phyloP scores from a whole-genome alignment of 2,113 vertebrate genomes.

The Notiomystis cincta region DNA sequence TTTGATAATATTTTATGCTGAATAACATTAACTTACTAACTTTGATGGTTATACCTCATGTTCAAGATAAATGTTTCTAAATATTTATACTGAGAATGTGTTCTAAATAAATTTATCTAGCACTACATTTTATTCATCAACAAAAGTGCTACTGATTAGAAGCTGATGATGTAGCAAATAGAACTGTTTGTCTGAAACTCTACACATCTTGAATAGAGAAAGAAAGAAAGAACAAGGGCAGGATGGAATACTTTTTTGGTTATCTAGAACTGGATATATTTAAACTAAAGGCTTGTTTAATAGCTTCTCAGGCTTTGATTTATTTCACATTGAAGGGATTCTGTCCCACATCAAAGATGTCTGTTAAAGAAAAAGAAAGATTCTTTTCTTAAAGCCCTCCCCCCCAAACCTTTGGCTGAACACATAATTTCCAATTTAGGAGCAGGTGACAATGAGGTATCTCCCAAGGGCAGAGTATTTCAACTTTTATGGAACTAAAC shows the following conservation, averaged over 20 bases:
- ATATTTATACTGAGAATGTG: background rate
- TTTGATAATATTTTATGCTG: background rate
- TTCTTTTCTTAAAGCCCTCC: background rate
- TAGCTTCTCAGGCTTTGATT: constrained; percentile 68
- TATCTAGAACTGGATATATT: constrained; percentile 46
- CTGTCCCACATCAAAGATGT: constrained; percentile 72
- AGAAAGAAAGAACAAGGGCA: background rate
- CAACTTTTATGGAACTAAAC: constrained; percentile 58
- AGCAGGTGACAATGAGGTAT: constrained; percentile 69
- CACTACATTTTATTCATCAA: background rate
- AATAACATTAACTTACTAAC: background rate
- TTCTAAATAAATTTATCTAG: background rate
- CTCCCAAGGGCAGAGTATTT: constrained; percentile 65
- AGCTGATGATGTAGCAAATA: background rate
- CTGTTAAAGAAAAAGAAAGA: background rate
- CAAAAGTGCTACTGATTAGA: background rate
- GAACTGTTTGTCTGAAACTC: constrained; percentile 19
- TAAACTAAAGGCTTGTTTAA: constrained; percentile 63
- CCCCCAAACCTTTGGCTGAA: constrained; percentile 36
- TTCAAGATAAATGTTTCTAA: background rate
- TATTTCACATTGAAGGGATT: constrained; percentile 77
- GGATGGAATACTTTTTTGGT: background rate
- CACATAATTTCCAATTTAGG: constrained; percentile 73
- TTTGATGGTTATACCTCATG: background rate
- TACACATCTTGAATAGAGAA: constrained; percentile 18